These are phyloP conservation scores for Drosophila birchii DNA, from an alignment of 2,888 invertebrate species.

Conservation along the genomic window DNA sequence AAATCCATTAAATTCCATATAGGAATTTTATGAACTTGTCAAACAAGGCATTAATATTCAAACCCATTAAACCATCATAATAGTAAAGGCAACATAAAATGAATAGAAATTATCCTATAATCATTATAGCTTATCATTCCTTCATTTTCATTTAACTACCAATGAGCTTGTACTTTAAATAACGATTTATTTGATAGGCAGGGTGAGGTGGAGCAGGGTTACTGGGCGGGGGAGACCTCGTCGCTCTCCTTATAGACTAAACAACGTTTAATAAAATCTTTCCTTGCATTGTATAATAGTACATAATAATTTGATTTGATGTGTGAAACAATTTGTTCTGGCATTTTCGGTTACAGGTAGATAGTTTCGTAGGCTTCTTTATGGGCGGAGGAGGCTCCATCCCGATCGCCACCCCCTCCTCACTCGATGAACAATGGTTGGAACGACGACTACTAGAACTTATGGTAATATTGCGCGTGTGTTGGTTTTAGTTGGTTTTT, in stretches of 20 bases:
- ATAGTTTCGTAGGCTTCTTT: constrained; percentile 41
- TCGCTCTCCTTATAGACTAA: constrained; percentile 69
- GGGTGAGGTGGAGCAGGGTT: constrained; percentile 28
- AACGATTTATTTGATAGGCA: constrained; percentile 52
- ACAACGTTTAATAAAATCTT: constrained; percentile 70
- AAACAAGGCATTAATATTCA: no score
- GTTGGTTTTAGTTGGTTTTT: constrained; percentile 51
- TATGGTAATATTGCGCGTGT: constrained; percentile 76
- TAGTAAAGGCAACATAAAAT: neutral
- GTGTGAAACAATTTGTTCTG: constrained; percentile 50
- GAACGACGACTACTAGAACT: constrained; percentile 59
- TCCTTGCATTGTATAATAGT: constrained; percentile 23
- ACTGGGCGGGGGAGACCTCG: constrained; percentile 30
- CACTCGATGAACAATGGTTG: constrained; percentile 40
- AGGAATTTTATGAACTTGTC: no score
- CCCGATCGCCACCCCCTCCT: neutral
- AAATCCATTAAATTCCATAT: no score
- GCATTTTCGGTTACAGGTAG: constrained; percentile 57
- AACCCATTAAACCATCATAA: neutral
- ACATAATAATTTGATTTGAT: constrained; percentile 51
- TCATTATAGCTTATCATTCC: constrained; percentile 2
- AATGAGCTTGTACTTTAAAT: constrained; percentile 48
- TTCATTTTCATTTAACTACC: neutral
- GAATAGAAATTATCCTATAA: no score
- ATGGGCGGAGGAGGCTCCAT: neutral